Conservation (phyloP, 2,888 invertebrate genomes). For the Parelbella ahira region DNA sequence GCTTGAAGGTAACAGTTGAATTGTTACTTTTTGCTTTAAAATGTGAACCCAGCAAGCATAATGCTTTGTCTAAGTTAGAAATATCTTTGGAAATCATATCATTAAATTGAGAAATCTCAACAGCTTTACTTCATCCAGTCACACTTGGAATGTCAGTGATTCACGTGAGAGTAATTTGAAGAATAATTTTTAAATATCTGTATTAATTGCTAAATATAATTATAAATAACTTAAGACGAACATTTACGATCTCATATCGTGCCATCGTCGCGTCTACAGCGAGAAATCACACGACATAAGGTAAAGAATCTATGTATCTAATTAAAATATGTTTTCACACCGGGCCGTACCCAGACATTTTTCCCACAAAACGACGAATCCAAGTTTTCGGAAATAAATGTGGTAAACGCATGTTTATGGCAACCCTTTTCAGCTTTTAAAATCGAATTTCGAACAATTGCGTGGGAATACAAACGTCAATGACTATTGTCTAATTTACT, state of each 20-base stretch:
- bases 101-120: no score
- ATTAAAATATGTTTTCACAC: slow-evolving; percentile 12
- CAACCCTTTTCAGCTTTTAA: slow-evolving; percentile 38
- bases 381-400: slow-evolving; percentile 28
- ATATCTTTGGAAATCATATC: no score
- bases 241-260: slow-evolving; percentile 11
- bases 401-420: slow-evolving; percentile 40
- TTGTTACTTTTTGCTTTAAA: no score
- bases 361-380: slow-evolving; percentile 21
- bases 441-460: slow-evolving; percentile 36
- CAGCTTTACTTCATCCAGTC: no score
- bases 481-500: slow-evolving; percentile 24
- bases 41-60: no score
- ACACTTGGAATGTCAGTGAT: no score
- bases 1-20: no score
- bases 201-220: slow-evolving; percentile 13
- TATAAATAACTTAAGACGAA: slow-evolving; percentile 6
- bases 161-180: no score
- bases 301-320: slow-evolving; percentile 5
- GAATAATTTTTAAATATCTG: no score
- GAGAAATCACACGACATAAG: slow-evolving; percentile 15
- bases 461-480: slow-evolving; percentile 40
- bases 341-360: slow-evolving; percentile 13
- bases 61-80: no score
- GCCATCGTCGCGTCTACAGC: slow-evolving; percentile 14